Conservation (phyloP, 1,140 invertebrate genomes). For the Nasonia longicornis region DNA sequence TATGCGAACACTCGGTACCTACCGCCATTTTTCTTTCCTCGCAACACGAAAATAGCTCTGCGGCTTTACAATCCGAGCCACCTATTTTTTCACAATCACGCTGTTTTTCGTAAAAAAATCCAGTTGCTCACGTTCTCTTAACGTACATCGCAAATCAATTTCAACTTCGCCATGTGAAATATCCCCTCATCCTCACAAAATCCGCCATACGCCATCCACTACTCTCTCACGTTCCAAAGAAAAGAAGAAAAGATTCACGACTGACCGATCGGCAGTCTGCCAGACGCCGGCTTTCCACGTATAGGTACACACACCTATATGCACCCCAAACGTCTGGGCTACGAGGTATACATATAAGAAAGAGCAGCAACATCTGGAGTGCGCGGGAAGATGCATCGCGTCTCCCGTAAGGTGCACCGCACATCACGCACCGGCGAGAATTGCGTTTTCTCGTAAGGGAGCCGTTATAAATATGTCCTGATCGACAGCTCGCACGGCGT, state of each 20-base stretch:
- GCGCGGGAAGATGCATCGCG: conserved; percentile 16
- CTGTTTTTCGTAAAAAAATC: too few species aligned
- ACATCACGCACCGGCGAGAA: background rate
- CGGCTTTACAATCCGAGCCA: too few species aligned
- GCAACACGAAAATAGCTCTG: too few species aligned
- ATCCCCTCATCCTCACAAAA: too few species aligned
- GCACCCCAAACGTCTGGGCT: background rate
- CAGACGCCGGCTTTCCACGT: background rate
- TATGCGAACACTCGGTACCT: too few species aligned
- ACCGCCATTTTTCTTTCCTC: too few species aligned
- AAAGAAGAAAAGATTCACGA: conserved; percentile 10
- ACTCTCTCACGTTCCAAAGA: background rate
- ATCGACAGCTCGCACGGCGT: conserved; percentile 2
- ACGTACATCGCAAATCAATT: too few species aligned
- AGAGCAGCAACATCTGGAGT: conserved; percentile 32
- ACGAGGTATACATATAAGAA: background rate
- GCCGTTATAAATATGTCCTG: conserved; percentile 4
- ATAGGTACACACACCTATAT: background rate
- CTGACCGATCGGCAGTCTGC: conserved; percentile 2
- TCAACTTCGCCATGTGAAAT: too few species aligned
- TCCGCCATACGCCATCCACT: too few species aligned
- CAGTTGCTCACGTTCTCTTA: too few species aligned
- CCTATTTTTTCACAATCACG: too few species aligned
- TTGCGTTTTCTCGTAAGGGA: background rate
- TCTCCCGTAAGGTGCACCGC: background rate